Conservation (phyloP, 2,113 vertebrate genomes). For the Tautogolabrus adspersus region DNA sequence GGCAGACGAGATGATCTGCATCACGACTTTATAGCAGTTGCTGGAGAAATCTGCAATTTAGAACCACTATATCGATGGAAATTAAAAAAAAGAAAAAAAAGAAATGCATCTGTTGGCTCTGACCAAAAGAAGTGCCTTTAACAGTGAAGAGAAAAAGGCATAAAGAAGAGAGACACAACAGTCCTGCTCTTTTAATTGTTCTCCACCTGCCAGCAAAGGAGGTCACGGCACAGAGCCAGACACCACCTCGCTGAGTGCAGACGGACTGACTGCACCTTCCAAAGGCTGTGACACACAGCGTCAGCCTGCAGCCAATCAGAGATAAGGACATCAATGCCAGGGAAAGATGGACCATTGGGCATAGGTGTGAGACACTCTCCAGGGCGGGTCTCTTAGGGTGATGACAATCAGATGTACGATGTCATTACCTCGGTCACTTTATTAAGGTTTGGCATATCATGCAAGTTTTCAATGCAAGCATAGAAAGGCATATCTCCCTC, state of each 20-base stretch:
- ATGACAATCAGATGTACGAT: constrained; percentile 89
- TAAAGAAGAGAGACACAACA: constrained; percentile 80
- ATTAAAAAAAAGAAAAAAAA: constrained; percentile 41
- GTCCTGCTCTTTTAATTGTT: constrained; percentile 54
- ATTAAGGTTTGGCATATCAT: constrained; percentile 90
- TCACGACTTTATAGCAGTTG: constrained; percentile 96
- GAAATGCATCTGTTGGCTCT: constrained; percentile 85
- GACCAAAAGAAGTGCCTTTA: constrained; percentile 96
- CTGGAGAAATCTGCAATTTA: constrained; percentile 50
- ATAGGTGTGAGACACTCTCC: constrained; percentile 57
- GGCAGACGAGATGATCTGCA: constrained; percentile 99
- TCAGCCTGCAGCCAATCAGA: constrained; percentile 65
- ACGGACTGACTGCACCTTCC: constrained; percentile 52
- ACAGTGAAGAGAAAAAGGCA: constrained; percentile 87
- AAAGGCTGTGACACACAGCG: constrained; percentile 46
- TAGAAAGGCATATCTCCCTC: constrained; percentile 78
- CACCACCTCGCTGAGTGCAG: constrained; percentile 52
- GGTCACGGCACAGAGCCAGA: constrained; percentile 46
- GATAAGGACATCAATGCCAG: constrained; percentile 51
- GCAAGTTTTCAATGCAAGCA: constrained; percentile 86
- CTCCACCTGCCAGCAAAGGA: constrained; percentile 68
- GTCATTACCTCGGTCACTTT: constrained; percentile 93
- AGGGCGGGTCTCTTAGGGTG: constrained; percentile 80
- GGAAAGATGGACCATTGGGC: constrained; percentile 69
- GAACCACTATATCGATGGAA: constrained; percentile 58